Base-by-base conservation (phyloP, 2,113 vertebrate genomes). In the Phyllostomus discolor region DNA sequence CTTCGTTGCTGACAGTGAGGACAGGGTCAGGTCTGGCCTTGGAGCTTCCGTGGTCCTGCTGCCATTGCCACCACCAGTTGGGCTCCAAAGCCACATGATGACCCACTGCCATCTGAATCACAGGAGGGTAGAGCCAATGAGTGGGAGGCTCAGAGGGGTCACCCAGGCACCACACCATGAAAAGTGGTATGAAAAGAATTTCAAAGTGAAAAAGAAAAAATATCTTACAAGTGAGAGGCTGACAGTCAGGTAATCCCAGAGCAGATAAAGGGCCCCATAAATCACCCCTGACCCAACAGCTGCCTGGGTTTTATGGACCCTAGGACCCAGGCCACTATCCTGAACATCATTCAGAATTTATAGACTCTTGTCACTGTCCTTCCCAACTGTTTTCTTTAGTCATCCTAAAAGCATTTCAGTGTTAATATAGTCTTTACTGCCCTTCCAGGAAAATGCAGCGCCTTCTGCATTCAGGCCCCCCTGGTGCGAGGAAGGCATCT, bases 271-370 rank as follows among this genome's bases (percentile, higher is more conserved):
- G 14, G 31, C 6, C 38, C 75, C 43, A 86, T 94, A 91, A 80
- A 41, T 78, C 67, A 96, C 54, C 16, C 8, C 52, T 1, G 2
- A 72, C 28, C 19, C 62, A 38, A 69, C 26, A 86, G 43, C 92
- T 48, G 50, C 52, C 75, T 52, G 38, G 59, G 11, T 96, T 97
- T 97, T 96, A 97, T 93, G n/a, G 75, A 59, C 76, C 41, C 70
- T 1, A 17, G 86, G 91, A 83, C 64, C 86, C 79, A 88, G 89
- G 83, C 75, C 62, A 78, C 87, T 90, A 86, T 93, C 41, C 57
- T 78, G 80, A 95, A 81, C 91, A 96, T 72, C 75, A 67, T 81
- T 95, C 35, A 88, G 82, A 96, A 93, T 97, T 95, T 96, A 97
- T 95, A 90, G 93, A 96, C 94, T 75, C 95, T 91, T 88, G 83